Evolutionary conservation across 1,140 invertebrate genomes (phyloP), one percentile per base, ranked within the genome.

Genomic region (Aphidius ervi): DNA sequence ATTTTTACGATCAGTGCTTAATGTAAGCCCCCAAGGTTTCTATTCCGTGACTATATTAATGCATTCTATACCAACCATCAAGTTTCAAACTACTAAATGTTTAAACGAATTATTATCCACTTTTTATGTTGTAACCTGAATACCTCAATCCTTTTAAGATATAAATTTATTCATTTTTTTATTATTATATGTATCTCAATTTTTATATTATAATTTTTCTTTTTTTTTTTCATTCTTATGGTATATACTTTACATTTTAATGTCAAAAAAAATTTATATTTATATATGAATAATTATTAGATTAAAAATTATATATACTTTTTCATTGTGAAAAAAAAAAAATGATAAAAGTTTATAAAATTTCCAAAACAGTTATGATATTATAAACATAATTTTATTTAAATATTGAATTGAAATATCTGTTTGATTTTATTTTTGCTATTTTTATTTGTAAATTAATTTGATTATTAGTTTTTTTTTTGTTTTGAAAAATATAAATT

Each of bases 1-100:
- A 77, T 76, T 78, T 79, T 78, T 79, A 79, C 76, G 77, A 78
- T 78, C 72, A 59, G 16, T 16, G 16, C 16, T 16, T 16, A 16
- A 16, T 16, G 16, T 41, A 16, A 39, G 66, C 16, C 16, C 63
- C 71, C 75, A 76, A 78, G 76, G 75, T 71, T 75, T 73, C 40
- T 57, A 71, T 69, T 16, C 66, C 65, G 67, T 70, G 73, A 74
- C 69, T 75, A 74, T 16, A 16, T 78, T 76, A 76, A 77, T 77
- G 69, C 55, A 61, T 63, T 55, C 48, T 20, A 49, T 49, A 10
- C n/a, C 10, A 41, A 16, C 42, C 60, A 45, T 42, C 23, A 31
- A 16, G 16, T 16, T 16, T 16, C 16, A 16, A 16, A 16, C 16
- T 16, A 16, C 16, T 16, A 16, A 16, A 16, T 16, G 16, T 37